These are phyloP conservation scores for Corvus hawaiiensis DNA, from an alignment of 2,113 vertebrate genomes.

Conservation along the genomic window DNA sequence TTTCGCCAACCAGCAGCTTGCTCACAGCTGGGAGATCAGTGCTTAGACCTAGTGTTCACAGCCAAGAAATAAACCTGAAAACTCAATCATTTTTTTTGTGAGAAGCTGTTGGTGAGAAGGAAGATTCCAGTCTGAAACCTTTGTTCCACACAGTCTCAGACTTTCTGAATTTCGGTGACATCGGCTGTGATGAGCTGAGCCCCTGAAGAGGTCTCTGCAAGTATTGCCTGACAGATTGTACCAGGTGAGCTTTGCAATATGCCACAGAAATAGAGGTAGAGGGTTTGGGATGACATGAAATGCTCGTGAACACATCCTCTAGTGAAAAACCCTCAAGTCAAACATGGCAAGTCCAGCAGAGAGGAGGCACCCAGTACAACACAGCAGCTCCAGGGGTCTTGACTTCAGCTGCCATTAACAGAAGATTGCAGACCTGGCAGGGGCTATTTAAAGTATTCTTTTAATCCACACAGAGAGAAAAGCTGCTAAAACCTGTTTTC, in stretches of 20 bases:
- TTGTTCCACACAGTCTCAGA: not conserved
- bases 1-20: not conserved
- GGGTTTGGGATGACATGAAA: not conserved
- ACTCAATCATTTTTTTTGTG: not conserved
- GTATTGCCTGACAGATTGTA: not conserved
- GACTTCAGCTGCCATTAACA: not conserved
- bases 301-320: not conserved
- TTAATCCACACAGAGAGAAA: not conserved
- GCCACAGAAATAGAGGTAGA: not conserved
- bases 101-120: not conserved
- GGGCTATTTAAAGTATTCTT: not conserved
- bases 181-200: not conserved
- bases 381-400: rapidly evolving
- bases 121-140: not conserved
- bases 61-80: not conserved
- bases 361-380: not conserved
- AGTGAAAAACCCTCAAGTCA: not conserved
- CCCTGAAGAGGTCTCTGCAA: not conserved
- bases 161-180: not conserved
- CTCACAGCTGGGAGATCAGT: not conserved
- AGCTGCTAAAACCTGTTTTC: not conserved
- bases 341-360: not conserved
- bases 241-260: not conserved
- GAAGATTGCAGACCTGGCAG: not conserved
- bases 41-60: not conserved